These are phyloP conservation scores for Scotopteryx bipunctaria DNA, from an alignment of 2,888 invertebrate species.

Conservation along the genomic window DNA sequence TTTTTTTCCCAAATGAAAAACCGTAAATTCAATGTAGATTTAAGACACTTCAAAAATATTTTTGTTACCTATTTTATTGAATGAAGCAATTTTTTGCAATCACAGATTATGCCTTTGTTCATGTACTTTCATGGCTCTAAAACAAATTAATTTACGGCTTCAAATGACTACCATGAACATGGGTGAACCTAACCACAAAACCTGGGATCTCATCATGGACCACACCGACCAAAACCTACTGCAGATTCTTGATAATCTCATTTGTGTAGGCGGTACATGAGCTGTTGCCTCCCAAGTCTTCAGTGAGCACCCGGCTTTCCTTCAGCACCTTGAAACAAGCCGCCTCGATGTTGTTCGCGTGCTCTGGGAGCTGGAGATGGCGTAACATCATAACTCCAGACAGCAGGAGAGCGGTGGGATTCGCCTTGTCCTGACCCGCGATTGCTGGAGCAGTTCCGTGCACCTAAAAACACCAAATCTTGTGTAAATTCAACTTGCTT, in stretches of 20 bases:
- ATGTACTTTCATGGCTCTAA: too few species aligned
- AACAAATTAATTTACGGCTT: too few species aligned
- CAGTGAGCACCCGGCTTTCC: conserved; percentile 92
- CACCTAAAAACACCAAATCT: conserved; percentile 84
- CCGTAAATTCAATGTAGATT: too few species aligned
- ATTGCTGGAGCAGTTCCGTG: conserved; percentile 99
- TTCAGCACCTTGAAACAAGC: conserved; percentile 92
- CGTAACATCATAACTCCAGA: conserved; percentile 99
- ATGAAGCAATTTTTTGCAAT: too few species aligned
- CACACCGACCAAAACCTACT: conserved; percentile 39
- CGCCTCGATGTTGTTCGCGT: conserved; percentile 90
- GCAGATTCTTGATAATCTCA: conserved; percentile 86
- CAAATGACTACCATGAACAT: too few species aligned
- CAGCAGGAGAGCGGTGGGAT: conserved; percentile 97
- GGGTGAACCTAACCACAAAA: too few species aligned
- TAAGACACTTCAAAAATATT: too few species aligned
- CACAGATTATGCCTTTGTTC: too few species aligned
- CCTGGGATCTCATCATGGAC: too few species aligned
- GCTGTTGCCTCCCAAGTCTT: conserved; percentile 96
- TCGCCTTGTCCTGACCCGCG: conserved; percentile 98
- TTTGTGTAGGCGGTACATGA: conserved; percentile 97
- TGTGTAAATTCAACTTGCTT: too few species aligned
- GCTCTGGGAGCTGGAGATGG: conserved; percentile 89
- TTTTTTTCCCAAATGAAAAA: too few species aligned
- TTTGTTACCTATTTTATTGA: too few species aligned